Conservation (phyloP, 2,888 invertebrate species). For the Erannis defoliaria region DNA sequence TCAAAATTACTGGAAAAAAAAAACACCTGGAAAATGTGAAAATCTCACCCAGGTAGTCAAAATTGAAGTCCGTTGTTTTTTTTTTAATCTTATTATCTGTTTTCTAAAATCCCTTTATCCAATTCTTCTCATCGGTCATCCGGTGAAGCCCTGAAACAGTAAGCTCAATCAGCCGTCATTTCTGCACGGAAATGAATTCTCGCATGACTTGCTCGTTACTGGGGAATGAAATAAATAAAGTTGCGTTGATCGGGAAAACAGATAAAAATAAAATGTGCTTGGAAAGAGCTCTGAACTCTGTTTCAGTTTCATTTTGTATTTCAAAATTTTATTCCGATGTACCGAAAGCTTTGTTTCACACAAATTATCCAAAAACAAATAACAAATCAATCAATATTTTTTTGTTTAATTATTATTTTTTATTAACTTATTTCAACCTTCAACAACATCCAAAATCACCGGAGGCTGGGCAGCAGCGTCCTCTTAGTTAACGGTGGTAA, state of each 20-base stretch:
- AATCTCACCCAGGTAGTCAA: too few species aligned
- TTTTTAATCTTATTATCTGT: background rate
- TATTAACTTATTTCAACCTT: too few species aligned
- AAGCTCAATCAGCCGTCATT: slow-evolving; percentile 57
- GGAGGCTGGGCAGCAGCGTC: too few species aligned
- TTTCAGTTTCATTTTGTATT: slow-evolving; percentile 1
- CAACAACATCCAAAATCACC: too few species aligned
- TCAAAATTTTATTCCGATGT: background rate
- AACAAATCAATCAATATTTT: too few species aligned
- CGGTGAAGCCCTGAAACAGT: slow-evolving; percentile 40
- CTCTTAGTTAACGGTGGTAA: too few species aligned
- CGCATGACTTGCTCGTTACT: slow-evolving; percentile 45
- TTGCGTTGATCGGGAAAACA: slow-evolving; percentile 31
- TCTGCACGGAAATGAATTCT: slow-evolving; percentile 62
- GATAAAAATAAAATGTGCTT: slow-evolving; percentile 8
- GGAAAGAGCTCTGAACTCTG: background rate
- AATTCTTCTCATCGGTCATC: background rate
- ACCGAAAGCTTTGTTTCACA: background rate
- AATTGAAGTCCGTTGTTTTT: too few species aligned
- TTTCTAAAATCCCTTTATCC: background rate
- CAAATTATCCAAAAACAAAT: too few species aligned
- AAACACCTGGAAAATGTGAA: too few species aligned
- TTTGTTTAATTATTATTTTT: too few species aligned
- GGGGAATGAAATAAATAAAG: slow-evolving; percentile 42
- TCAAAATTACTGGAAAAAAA: too few species aligned